Percentiles rank a stretch among this genome's conserved stretches.
phyloP scores from a whole-genome alignment of 1,140 invertebrate genomes.

The Brachionus koreanus region DNA sequence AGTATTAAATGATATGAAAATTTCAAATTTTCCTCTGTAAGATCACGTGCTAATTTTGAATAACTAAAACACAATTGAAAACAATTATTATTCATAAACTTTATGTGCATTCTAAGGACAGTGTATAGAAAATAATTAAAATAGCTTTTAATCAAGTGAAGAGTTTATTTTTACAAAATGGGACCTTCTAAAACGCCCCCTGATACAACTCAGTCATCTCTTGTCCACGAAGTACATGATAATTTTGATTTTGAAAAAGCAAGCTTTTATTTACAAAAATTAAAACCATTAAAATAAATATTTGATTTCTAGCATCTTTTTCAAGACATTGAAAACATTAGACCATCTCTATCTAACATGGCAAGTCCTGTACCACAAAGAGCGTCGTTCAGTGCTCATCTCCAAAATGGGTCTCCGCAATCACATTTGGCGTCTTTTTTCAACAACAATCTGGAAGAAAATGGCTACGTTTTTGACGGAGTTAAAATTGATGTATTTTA shows the following conservation, averaged over 20 bases:
- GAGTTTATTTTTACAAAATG: not conserved
- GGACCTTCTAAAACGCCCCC: not conserved
- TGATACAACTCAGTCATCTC: not conserved
- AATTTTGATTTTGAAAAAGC: constrained; percentile 20
- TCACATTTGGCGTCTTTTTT: constrained; percentile 15
- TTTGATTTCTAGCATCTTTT: not conserved
- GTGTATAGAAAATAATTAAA: not conserved
- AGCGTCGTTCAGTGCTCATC: not conserved
- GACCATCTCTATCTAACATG: not conserved
- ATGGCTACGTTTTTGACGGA: constrained; percentile 40
- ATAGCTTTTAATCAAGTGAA: not conserved
- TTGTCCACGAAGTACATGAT: constrained; percentile 24
- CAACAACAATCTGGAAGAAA: constrained; percentile 31
- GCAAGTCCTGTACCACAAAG: not conserved
- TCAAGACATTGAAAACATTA: not conserved
- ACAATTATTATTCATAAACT: not conserved
- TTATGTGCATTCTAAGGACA: not conserved
- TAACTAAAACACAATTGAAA: not conserved
- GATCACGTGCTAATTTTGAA: not conserved
- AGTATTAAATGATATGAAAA: not conserved
- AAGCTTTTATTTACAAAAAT: not conserved
- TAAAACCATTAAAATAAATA: too few relatives aligned
- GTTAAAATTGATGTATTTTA: constrained; percentile 41
- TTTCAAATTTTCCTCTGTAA: not conserved
- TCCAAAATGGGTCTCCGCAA: not conserved